Evolutionary conservation across 2,888 invertebrate species (phyloP), one percentile per base, ranked within the genome.

Genomic region (Petrolisthes manimaculis): DNA sequence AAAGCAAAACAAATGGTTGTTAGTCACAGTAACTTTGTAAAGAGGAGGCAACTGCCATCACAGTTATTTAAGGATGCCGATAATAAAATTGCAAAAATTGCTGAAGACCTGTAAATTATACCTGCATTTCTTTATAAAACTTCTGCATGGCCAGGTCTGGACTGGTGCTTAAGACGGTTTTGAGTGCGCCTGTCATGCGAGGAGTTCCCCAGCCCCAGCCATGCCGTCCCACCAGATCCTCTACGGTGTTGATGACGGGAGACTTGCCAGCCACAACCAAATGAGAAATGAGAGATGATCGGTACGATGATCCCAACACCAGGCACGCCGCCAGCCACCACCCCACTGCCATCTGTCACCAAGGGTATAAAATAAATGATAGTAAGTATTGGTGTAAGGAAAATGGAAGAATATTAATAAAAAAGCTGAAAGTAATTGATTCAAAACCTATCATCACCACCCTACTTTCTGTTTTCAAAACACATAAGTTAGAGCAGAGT

Each of bases 121-220:
- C 78, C 78, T 78, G 78, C 78, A 78, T 78, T 12, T 54, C 53
- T 14, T 78, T 4, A n/a, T 78, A 54, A 54, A 55, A 53, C 53
- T 54, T n/a, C 53, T 37, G 78, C 9, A 78, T 54, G 78, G 53
- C 78, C 5, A 55, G 78, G 14, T 78, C 55, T 53, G 78, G 12
- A 54, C 78, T 78, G 78, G 78, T 78, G 8, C 78, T 78, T n/a
- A 78, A 53, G 78, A 78, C 53, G 37, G 78, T 54, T 5, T 78
- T 78, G n/a, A 78, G 55, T 21, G 55, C 78, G 5, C 78, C 78
- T 53, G 53, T 78, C 78, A 78, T 78, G 54, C 54, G 53, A 55
- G 55, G 9, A 4, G 78, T 78, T 8, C 78, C 78, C 78, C 78
- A 78, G n/a, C 55, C 8, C 78, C 78, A 78, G 8, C 54, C 78